Conservation (phyloP, 1,140 invertebrate genomes). For the Ceratina calcarata region DNA sequence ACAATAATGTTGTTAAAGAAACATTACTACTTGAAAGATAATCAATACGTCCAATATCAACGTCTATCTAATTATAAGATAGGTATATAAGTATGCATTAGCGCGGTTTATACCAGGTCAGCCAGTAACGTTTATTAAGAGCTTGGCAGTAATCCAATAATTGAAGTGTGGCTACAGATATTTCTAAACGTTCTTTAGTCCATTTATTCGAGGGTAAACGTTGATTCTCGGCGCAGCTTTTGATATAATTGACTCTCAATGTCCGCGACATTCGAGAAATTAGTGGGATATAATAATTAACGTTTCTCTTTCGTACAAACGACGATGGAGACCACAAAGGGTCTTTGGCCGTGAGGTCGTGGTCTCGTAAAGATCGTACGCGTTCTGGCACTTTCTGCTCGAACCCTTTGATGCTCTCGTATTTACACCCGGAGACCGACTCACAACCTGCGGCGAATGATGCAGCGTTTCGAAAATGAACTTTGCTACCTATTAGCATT, state of each 20-base stretch:
- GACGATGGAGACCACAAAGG: constrained; percentile 41
- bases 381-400: constrained; percentile 44
- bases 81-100: no score
- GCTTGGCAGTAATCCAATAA: constrained; percentile 11
- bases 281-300: constrained; percentile 60
- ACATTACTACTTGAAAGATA: no score
- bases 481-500: constrained; percentile 9
- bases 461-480: constrained; percentile 3
- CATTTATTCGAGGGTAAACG: background rate
- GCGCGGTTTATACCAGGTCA: background rate
- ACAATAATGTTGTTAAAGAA: no score
- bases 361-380: constrained; percentile 39
- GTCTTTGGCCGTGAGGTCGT: constrained; percentile 41
- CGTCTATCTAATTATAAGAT: background rate
- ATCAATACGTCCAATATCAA: background rate
- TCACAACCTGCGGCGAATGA: background rate
- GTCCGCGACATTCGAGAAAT: constrained; percentile 52
- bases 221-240: background rate
- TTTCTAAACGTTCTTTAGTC: background rate
- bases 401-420: constrained; percentile 50
- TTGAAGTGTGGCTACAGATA: constrained; percentile 3
- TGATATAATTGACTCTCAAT: constrained; percentile 36
- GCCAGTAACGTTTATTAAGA: background rate
- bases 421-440: constrained; percentile 22
- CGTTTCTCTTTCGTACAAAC: constrained; percentile 60